These are phyloP conservation scores for Aspidoscelis tigris DNA, from an alignment of 2,113 vertebrate genomes.

Conservation along the genomic window DNA sequence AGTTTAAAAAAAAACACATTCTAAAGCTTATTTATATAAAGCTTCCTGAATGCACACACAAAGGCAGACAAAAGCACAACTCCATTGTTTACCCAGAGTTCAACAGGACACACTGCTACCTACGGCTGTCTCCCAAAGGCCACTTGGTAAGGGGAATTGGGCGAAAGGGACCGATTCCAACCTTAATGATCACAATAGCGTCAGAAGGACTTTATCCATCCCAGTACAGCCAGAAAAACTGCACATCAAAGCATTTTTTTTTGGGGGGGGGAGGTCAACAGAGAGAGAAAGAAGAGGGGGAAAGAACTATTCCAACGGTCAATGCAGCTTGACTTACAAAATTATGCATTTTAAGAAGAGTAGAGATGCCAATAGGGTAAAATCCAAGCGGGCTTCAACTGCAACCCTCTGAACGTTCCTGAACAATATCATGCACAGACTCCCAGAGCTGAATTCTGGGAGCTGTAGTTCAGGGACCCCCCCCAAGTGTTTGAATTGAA, in stretches of 20 bases:
- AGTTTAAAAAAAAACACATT: neutral
- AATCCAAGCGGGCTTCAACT: no score
- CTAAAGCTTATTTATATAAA: neutral
- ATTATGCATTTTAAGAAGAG: neutral
- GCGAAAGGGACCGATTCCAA: neutral
- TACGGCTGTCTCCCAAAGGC: neutral
- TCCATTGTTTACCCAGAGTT: neutral
- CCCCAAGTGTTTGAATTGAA: no score
- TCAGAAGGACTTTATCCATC: neutral
- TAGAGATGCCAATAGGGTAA: no score
- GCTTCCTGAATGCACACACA: neutral
- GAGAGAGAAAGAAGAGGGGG: rapidly evolving
- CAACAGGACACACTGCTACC: neutral
- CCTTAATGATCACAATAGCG: neutral
- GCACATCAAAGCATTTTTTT: neutral
- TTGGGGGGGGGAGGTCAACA: neutral
- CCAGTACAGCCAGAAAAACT: neutral
- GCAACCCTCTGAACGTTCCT: no score
- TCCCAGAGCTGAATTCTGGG: no score
- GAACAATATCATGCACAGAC: no score
- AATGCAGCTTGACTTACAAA: neutral
- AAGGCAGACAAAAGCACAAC: neutral
- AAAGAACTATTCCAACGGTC: neutral
- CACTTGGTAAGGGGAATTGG: neutral
- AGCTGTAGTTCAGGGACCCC: no score